Evolutionary conservation across 1,140 invertebrate genomes (phyloP), one percentile per base, ranked within the genome.

Genomic region (Zaprionus inermis): DNA sequence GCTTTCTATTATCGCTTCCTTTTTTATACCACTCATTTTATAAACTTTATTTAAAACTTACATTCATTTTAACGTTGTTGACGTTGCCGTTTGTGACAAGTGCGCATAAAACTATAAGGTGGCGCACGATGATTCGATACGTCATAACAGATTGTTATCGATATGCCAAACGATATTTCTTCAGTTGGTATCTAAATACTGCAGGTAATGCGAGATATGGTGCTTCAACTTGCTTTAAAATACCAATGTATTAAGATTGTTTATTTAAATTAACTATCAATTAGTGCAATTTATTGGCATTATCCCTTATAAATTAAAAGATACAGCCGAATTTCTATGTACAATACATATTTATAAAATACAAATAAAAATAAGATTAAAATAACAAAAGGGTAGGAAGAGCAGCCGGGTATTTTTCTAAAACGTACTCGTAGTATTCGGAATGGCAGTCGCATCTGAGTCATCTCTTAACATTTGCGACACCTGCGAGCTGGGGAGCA

Each of bases 401-500:
- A 46, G 51, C 32, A 34, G 54, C 22, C 28, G 18, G 38, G 11
- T n/a, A 41, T n/a, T 16, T 18, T 28, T 57, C 20, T 71, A 74
- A 64, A 63, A 70, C 18, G 70, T 41, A 24, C 51, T 70, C 14
- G 67, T 51, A 57, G 56, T 63, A 78, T 88, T 89, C 69, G 81
- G 71, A 80, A 89, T 88, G 60, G 74, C 73, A 49, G 71, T 63
- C 52, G 77, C 51, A 16, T 84, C 81, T 28, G 78, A 14, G 52
- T 88, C 84, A 32, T 89, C 84, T 44, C 84, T 63, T 9, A 89
- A 84, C 81, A 89, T 89, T 58, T 90, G 84, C 9, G 84, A 76
- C 36, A 89, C 85, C 65, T 89, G 84, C 16, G 84, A 84, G 36
- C 84, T 89, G 32, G 84, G 84, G 5, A 89, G 72, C 14, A 89